A percentile compares a stretch with the other conserved stretches of the same genome.
These are phyloP conservation scores for Misgurnus anguillicaudatus DNA, from an alignment of 2,113 vertebrate species.

Conservation along the genomic window DNA sequence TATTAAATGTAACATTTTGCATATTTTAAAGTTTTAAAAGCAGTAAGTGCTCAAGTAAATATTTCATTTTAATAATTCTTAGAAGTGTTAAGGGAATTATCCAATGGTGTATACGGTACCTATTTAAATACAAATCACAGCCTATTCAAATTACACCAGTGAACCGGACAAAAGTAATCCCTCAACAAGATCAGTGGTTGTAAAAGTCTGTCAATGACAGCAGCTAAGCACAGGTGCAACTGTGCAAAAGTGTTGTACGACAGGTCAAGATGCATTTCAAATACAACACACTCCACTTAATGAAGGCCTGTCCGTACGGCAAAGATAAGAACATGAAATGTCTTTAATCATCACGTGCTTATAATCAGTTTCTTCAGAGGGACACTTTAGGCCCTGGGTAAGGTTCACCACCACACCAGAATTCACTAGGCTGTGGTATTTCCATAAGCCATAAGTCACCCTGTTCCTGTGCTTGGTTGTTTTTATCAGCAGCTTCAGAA, in stretches of 20 bases:
- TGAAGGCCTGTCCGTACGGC: too few relatives aligned
- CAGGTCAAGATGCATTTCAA: not conserved
- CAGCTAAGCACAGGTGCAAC: not conserved
- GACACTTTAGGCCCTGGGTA: conserved; percentile 89
- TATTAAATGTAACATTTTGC: not conserved
- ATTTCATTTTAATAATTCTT: not conserved
- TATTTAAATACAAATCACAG: too few relatives aligned
- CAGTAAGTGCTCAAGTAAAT: not conserved
- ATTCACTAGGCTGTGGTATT: conserved; percentile 87
- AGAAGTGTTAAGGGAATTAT: not conserved
- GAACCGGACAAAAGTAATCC: not conserved
- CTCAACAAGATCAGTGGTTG: not conserved
- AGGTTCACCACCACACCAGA: conserved; percentile 91
- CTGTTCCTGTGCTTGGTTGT: conserved; percentile 56
- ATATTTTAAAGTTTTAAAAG: not conserved
- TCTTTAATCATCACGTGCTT: not conserved
- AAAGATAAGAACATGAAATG: not conserved
- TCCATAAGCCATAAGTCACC: conserved; percentile 86
- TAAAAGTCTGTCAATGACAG: not conserved
- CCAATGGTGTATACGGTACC: not conserved
- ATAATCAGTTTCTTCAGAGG: conserved; percentile 61
- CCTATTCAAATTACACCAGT: too few relatives aligned
- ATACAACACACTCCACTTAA: not conserved
- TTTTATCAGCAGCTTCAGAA: conserved; percentile 39
- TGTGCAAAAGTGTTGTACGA: not conserved